These are phyloP conservation scores for Diplogasteroides magnus DNA, from an alignment of 1,140 invertebrate genomes.

Conservation along the genomic window DNA sequence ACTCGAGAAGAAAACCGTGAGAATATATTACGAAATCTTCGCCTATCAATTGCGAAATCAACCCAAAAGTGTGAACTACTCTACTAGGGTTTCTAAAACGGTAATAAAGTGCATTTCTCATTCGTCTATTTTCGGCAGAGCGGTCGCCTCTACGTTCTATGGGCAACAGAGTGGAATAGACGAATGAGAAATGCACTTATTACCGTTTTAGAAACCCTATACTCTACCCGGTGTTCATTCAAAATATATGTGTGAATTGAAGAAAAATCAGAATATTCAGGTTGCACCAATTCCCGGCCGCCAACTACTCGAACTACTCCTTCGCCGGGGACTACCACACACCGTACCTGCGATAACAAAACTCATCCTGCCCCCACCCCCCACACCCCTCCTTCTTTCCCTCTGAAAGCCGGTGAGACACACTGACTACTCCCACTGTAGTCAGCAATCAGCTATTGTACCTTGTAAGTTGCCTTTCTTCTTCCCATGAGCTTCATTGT, in stretches of 20 bases:
- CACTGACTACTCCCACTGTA: not conserved
- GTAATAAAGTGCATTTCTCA: not conserved
- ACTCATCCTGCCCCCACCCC: not conserved
- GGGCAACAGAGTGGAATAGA: no score
- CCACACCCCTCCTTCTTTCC: conserved; percentile 8
- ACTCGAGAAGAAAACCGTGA: conserved; percentile 18
- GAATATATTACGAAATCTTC: not conserved
- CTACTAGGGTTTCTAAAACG: not conserved
- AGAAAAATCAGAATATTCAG: not conserved
- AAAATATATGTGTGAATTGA: conserved; percentile 8
- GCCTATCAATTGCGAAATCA: no score
- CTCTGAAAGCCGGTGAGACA: not conserved
- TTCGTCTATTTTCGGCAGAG: not conserved
- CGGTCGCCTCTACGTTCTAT: not conserved
- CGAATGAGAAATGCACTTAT: no score
- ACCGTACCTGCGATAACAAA: conserved; percentile 16
- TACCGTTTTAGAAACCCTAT: no score
- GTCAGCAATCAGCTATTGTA: not conserved
- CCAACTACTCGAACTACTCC: conserved; percentile 25
- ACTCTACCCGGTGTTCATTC: not conserved
- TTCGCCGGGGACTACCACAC: conserved; percentile 25
- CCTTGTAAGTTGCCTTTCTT: not conserved
- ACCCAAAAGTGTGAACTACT: no score
- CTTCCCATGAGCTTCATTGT: conserved; percentile 2
- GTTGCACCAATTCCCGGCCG: conserved; percentile 6